Conservation (phyloP, 2,113 vertebrate species). For the Peromyscus leucopus region DNA sequence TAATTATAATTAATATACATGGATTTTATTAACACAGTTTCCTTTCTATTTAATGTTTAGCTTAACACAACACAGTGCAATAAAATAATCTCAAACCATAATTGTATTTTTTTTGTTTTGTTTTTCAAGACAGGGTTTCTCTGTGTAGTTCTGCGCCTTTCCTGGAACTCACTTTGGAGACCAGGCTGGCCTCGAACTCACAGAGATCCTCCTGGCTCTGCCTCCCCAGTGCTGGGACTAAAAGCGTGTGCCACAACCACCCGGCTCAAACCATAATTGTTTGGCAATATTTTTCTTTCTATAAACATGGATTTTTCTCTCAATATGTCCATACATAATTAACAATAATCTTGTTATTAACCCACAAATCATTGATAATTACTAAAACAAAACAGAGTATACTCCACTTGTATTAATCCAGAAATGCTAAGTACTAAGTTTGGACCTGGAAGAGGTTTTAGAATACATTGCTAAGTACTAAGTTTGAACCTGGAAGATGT, state of each 20-base stretch:
- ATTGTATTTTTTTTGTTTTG: not conserved
- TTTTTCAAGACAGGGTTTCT: too few relatives aligned
- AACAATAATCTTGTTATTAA: constrained; percentile 7
- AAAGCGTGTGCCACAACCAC: too few relatives aligned
- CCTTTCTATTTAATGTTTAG: constrained; percentile 27
- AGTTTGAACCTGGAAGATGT: not conserved
- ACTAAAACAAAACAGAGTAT: constrained; percentile 46
- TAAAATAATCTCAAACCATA: constrained; percentile 29
- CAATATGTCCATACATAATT: constrained; percentile 30
- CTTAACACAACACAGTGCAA: not conserved
- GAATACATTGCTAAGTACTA: constrained; percentile 18
- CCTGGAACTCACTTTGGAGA: too few relatives aligned
- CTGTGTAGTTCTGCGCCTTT: too few relatives aligned
- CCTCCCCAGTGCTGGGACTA: too few relatives aligned
- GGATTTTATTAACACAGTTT: not conserved
- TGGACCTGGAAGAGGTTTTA: constrained; percentile 39
- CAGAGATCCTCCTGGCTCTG: too few relatives aligned
- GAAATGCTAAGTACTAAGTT: not conserved
- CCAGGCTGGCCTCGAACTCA: too few relatives aligned
- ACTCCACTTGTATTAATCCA: not conserved
- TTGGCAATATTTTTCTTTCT: not conserved
- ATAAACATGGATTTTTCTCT: not conserved
- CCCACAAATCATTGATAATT: not conserved
- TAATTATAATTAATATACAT: not conserved
- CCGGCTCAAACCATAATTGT: not conserved